Base-by-base conservation (phyloP, 2,797 vertebrate species). In the Acridotheres tristis region DNA sequence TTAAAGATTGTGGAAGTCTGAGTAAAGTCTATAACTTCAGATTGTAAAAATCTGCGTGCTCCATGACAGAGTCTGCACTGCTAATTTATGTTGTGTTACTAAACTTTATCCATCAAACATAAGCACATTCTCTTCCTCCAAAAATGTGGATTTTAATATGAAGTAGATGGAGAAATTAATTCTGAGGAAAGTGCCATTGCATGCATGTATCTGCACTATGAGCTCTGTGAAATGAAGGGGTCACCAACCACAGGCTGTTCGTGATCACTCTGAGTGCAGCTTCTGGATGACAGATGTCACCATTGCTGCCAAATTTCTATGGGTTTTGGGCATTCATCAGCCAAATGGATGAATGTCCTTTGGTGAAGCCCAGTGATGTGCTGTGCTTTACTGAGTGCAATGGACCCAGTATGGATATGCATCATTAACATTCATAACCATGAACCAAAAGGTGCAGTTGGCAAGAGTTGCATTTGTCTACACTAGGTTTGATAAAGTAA, bases 1-100 rank as follows among this genome's bases (percentile, higher is more conserved):
- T 78, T 68, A 85, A 88, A 90, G 76, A 89, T 80, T 79, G 72
- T 58, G 50, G 27, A 89, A 87, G 14, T 87, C 75, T 90, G 63
- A 87, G 48, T 40, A n/a, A 85, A 59, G 22, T 51, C 30, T 87
- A 12, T 43, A 32, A 78, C 71, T 83, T 90, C 4, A 83, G 27
- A 40, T 6, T 77, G 11, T 36, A 68, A 87, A 94, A 77, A 50
- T 73, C 66, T 48, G 5, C 57, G 21, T 1, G 0, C 34, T 95
- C 25, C 27, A 8, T 36, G 62, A 72, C 2, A 4, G 65, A 88
- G 42, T 29, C 42, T 65, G 50, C 13, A 12, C 53, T 61, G 45
- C 45, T 83, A 62, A 85, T 77, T 85, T 89, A 38, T 63, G 18
- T 83, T 43, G 21, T 30, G 51, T 29, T 74, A 45, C 57, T 77